A percentile compares a stretch with the other conserved stretches of the same genome.
Conservation (phyloP, 2,888 invertebrate genomes). For the Synergus laeviventris region DNA sequence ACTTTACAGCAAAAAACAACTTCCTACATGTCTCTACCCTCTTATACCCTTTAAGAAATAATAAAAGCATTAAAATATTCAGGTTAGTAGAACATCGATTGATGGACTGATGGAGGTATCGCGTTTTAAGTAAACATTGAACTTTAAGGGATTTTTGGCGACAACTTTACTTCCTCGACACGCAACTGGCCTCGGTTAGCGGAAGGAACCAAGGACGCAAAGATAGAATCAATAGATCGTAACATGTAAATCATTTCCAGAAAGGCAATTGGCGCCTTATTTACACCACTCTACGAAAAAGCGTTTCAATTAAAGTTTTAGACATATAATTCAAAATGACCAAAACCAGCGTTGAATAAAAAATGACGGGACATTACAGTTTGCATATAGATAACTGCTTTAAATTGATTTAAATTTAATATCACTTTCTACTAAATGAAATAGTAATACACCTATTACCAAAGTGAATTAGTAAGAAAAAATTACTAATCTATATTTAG, state of each 20-base stretch:
- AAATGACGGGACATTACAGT: background rate
- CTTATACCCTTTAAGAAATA: background rate
- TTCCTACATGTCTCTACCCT: background rate
- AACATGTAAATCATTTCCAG: slow-evolving; percentile 15
- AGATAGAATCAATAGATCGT: slow-evolving; percentile 1
- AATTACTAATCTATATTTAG: no score
- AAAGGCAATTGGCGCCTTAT: slow-evolving; percentile 1
- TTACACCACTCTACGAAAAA: background rate
- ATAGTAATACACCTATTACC: no score
- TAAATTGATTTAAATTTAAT: no score
- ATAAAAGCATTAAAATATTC: slow-evolving; percentile 30
- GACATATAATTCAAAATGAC: background rate
- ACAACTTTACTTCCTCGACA: background rate
- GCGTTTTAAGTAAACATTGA: slow-evolving; percentile 8
- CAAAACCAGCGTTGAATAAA: background rate
- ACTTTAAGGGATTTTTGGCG: slow-evolving; percentile 22
- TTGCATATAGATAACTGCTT: no score
- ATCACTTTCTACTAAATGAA: no score
- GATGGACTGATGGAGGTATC: background rate
- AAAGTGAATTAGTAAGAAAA: no score
- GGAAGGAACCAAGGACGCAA: slow-evolving; percentile 11
- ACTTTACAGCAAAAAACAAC: background rate
- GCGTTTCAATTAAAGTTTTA: background rate
- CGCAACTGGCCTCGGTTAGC: background rate
- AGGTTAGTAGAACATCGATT: slow-evolving; percentile 48